Evolutionary conservation across 2,797 vertebrate species (phyloP), one percentile per base, ranked within the genome.

Genomic region (Allobates femoralis): DNA sequence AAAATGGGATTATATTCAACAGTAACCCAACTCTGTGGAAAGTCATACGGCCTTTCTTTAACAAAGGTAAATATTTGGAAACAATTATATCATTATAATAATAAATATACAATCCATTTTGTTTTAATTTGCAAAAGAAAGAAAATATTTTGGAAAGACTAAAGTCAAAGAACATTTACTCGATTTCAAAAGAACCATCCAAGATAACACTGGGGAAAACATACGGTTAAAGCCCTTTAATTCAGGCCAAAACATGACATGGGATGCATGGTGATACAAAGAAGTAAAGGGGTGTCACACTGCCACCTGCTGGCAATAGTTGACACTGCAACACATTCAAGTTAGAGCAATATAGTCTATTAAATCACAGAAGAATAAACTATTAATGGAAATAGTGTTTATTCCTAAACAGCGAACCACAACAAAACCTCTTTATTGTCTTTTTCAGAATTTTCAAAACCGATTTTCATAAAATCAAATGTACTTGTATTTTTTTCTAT

Each of bases 1-100:
- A 97, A 89, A 97, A 95, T 0, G 98, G 97, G 1, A 94, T 99
- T 75, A 99, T 99, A 86, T 99, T 99, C 85, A 99, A 99, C 89
- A 98, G 96, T 30, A 95, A 99, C 32, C 90, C 96, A 0, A 88
- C 88, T 0, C 93, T 97, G 3, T 99, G 98, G 98, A 99, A 93
- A 89, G 95, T 92, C 91, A 90, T 94, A 0, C 95, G 97, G 14
- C 94, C 93, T 0, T 97, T 96, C 91, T 99, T 99, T 87, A 93
- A 93, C 46, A 98, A 96, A 97, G 97, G 98, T 99, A 94, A 92
- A 3, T 18, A 0, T 56, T 55, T 78, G 1, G 5, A 18, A 74
- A 14, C 12, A 50, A 74, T 12, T 26, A 3, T 26, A 26, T 16
- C 16, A 26, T 0, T 26, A n/a, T 26, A 74, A 3, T 50, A 50